Evolutionary conservation across 35 echinoderm and acorn worm genomes (phyloP).

Genomic region (Hemicentrotus pulcherrimus): DNA sequence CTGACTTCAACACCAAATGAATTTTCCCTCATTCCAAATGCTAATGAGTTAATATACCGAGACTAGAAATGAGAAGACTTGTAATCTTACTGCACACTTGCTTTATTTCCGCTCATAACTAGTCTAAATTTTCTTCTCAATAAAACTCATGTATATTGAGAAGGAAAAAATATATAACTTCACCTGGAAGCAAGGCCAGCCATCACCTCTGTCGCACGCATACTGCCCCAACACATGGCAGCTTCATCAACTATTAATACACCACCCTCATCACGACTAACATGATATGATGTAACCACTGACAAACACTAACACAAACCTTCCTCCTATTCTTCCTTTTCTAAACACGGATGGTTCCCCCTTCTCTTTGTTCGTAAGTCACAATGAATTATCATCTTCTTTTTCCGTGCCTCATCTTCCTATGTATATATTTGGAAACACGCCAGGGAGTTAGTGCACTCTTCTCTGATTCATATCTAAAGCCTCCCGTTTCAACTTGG

Average conservation of each 20-base stretch:
- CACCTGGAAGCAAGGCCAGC: neutral
- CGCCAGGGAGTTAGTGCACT: neutral
- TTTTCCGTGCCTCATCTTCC: neutral
- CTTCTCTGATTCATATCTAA: neutral
- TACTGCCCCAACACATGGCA: neutral
- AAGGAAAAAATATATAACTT: too few species aligned
- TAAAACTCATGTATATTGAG: too few species aligned
- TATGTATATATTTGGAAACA: neutral
- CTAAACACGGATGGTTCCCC: neutral
- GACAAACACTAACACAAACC: neutral
- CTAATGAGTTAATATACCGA: too few species aligned
- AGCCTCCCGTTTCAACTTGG: neutral
- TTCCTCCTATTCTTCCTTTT: neutral
- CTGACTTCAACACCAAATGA: too few species aligned
- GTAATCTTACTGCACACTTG: too few species aligned
- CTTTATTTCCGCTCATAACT: too few species aligned
- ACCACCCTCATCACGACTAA: neutral
- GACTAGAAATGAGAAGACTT: too few species aligned
- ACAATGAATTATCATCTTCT: slow-evolving; percentile 13
- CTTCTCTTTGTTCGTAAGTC: neutral
- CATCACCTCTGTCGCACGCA: neutral
- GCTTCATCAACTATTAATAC: neutral
- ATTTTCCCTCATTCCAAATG: too few species aligned
- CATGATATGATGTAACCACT: neutral
- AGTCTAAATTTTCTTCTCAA: too few species aligned